Evolutionary conservation across 2,888 invertebrate genomes (phyloP).

Genomic region (Cerastis leucographa): DNA sequence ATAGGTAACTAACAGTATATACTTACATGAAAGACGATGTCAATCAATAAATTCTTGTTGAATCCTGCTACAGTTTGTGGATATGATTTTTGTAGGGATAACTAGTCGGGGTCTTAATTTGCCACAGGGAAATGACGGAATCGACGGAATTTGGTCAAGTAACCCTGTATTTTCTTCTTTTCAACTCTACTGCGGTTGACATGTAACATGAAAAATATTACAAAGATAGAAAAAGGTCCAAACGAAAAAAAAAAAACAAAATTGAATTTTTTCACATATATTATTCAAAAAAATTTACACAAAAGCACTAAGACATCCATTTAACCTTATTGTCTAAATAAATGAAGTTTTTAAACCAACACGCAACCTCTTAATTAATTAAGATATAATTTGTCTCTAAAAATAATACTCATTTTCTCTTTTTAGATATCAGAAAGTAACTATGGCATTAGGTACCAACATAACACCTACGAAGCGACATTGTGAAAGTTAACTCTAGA

Average conservation of each 20-base stretch:
- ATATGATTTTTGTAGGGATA: background rate
- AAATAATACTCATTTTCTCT: conserved; percentile 89
- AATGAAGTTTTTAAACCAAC: conserved; percentile 89
- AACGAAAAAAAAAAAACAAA: conserved; percentile 41
- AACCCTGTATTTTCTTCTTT: background rate
- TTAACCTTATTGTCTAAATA: conserved; percentile 91
- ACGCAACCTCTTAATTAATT: conserved; percentile 89
- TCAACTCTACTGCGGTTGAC: background rate
- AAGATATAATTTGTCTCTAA: conserved; percentile 90
- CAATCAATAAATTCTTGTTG: background rate
- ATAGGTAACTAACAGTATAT: background rate
- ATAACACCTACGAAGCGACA: conserved; percentile 86
- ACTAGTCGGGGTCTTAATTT: background rate
- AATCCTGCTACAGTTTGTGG: background rate
- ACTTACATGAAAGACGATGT: too few relatives aligned
- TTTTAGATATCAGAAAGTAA: conserved; percentile 83
- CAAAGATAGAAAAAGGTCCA: background rate
- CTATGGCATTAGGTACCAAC: conserved; percentile 83
- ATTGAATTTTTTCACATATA: conserved; percentile 89
- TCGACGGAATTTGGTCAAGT: background rate
- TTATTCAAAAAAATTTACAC: conserved; percentile 91
- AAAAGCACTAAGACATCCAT: conserved; percentile 91
- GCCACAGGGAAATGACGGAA: background rate
- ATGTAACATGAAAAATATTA: background rate
- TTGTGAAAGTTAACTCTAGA: conserved; percentile 80